Evolutionary conservation across 2,113 vertebrate genomes (phyloP).

Genomic region (Cryptotis parvus): DNA sequence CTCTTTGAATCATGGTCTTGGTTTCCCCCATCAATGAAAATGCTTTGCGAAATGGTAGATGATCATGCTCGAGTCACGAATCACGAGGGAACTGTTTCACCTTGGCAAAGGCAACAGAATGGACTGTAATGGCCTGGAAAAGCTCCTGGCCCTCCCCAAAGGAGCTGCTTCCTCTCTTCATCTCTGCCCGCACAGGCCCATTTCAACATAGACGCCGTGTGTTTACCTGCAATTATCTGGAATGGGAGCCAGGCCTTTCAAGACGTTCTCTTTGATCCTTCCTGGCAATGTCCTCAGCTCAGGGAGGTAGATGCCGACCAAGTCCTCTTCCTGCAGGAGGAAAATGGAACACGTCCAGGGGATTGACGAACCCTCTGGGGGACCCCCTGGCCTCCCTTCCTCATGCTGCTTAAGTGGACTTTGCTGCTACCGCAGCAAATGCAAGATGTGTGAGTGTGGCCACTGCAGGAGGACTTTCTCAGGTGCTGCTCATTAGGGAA

Average conservation of each 20-base stretch:
- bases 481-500: background rate
- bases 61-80: background rate
- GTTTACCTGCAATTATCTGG: slow-evolving; percentile 29
- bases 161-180: slow-evolving; percentile 50
- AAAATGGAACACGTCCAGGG: background rate
- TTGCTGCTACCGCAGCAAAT: background rate
- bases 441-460: background rate
- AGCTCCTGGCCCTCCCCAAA: slow-evolving; percentile 35
- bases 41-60: background rate
- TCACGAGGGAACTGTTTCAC: background rate
- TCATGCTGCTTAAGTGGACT: background rate
- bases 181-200: slow-evolving; percentile 46
- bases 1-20: background rate
- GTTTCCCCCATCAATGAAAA: background rate
- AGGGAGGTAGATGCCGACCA: background rate
- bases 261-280: slow-evolving; percentile 46
- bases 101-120: slow-evolving; percentile 47
- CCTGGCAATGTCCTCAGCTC: background rate
- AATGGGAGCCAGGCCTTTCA: slow-evolving; percentile 25
- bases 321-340: background rate
- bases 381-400: background rate
- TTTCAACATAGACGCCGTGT: background rate
- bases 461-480: background rate
- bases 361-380: background rate
- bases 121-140: background rate